Evolutionary conservation across 2,888 invertebrate species (phyloP).

Genomic region (Callosobruchus maculatus): DNA sequence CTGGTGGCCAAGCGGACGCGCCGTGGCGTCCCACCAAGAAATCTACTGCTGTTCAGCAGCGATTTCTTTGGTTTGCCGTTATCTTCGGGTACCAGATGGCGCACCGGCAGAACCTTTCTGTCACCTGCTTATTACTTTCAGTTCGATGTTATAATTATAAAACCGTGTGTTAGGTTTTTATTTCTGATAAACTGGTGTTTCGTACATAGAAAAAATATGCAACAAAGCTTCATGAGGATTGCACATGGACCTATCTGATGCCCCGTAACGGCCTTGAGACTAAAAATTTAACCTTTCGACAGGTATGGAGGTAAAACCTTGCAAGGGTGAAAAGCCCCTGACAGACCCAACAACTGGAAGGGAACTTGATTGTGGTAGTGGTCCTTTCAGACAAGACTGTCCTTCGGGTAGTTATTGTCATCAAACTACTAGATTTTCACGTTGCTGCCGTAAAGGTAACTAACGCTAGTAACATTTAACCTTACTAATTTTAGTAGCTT

Average conservation of each 20-base stretch:
- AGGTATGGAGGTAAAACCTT: slow-evolving; percentile 80
- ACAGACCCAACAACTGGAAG: slow-evolving; percentile 65
- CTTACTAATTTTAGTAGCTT: not conserved
- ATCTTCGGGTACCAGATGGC: no score
- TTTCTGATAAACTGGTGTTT: no score
- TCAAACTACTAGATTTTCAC: slow-evolving; percentile 74
- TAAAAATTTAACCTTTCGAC: not conserved
- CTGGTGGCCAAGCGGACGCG: no score
- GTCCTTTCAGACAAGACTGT: slow-evolving; percentile 74
- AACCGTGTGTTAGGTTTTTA: no score
- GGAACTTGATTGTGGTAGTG: slow-evolving; percentile 81
- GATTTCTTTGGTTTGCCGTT: no score
- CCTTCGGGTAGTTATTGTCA: slow-evolving; percentile 86
- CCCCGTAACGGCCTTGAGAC: not conserved
- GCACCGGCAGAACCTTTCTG: no score
- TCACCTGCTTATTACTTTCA: no score
- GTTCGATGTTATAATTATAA: no score
- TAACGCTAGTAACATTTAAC: not conserved
- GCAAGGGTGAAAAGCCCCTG: slow-evolving; percentile 78
- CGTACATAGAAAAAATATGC: no score
- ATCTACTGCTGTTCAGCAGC: no score
- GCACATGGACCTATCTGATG: not conserved
- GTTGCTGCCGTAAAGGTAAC: slow-evolving; percentile 81
- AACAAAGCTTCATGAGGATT: no score
- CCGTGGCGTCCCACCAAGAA: no score